These are phyloP conservation scores for Syrphus vitripennis DNA, from an alignment of 2,888 invertebrate species.

Conservation along the genomic window DNA sequence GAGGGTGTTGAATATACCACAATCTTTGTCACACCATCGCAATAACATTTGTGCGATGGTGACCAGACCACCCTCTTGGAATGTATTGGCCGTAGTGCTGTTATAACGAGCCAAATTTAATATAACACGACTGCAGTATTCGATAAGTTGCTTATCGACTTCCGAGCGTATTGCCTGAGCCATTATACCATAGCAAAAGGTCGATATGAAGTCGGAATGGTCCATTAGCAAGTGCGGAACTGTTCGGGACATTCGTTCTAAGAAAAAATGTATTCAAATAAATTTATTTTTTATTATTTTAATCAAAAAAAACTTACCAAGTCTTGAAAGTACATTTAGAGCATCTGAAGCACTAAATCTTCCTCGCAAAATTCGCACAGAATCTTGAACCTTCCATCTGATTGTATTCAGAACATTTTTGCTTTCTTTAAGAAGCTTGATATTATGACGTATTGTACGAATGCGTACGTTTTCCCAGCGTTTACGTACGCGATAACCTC, in stretches of 20 bases:
- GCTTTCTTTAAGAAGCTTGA: constrained; percentile 74
- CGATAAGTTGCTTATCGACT: constrained; percentile 80
- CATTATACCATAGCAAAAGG: constrained; percentile 81
- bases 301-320: constrained; percentile 75
- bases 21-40: constrained; percentile 86
- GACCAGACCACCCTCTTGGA: constrained; percentile 84
- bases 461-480: constrained; percentile 75
- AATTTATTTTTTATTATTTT: background rate
- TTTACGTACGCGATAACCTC: constrained; percentile 81
- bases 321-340: constrained; percentile 75
- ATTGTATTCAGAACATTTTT: constrained; percentile 75
- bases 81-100: constrained; percentile 84
- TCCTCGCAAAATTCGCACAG: constrained; percentile 77
- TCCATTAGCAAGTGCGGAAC: constrained; percentile 79
- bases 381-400: constrained; percentile 76
- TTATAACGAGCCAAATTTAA: constrained; percentile 86
- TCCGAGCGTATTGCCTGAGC: constrained; percentile 81
- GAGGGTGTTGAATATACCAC: constrained; percentile 84
- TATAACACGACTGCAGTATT: constrained; percentile 82
- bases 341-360: constrained; percentile 78
- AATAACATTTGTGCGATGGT: constrained; percentile 85
- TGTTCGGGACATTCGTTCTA: constrained; percentile 79
- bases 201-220: constrained; percentile 79
- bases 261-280: background rate
- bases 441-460: constrained; percentile 75